Evolutionary conservation across 2,888 invertebrate species (phyloP), one percentile per base, ranked within the genome.

Genomic region (Sesamia inferens): DNA sequence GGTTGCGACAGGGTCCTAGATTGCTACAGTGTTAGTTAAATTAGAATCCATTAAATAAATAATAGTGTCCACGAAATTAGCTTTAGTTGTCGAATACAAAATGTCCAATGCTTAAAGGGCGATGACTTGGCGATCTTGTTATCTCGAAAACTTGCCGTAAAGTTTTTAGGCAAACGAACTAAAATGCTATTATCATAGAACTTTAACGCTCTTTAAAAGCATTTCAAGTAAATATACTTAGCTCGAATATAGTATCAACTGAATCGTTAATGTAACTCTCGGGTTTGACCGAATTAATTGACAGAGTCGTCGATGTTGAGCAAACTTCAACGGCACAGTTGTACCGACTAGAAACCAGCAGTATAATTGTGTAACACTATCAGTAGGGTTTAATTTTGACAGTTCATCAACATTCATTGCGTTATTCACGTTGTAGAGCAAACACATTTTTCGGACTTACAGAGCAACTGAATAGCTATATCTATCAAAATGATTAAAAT

Each of bases 1-100:
- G 88, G 87, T 88, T 88, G 85, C 72, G 79, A 85, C 87, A 87
- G 76, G 82, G 71, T 88, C 81, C 82, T 85, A 83, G 87, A 77
- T 76, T 79, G 81, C 81, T 77, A 70, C 82, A 68, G 78, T 76
- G 81, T 79, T 64, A 79, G 73, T 66, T 78, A 82, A 87, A 87
- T 87, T 81, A 85, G 71, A 80, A 80, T 76, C 68, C 55, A 54
- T 74, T 82, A 72, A 75, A 88, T 83, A 85, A 79, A 75, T 79
- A 81, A 84, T 74, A 68, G 64, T 70, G 74, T 61, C 63, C 55
- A 55, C 66, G 54, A 58, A 54, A 79, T 82, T 74, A 78, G 73
- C 51, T 76, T 73, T 78, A 74, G 64, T 68, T 63, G 68, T 54
- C 7, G 5, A 69, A 47, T 31, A 73, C 54, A 63, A 71, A 66